Percentiles rank a stretch among this genome's conserved stretches.
Conservation (phyloP, 2,797 vertebrate species). For the Hoplostethus mediterraneus region DNA sequence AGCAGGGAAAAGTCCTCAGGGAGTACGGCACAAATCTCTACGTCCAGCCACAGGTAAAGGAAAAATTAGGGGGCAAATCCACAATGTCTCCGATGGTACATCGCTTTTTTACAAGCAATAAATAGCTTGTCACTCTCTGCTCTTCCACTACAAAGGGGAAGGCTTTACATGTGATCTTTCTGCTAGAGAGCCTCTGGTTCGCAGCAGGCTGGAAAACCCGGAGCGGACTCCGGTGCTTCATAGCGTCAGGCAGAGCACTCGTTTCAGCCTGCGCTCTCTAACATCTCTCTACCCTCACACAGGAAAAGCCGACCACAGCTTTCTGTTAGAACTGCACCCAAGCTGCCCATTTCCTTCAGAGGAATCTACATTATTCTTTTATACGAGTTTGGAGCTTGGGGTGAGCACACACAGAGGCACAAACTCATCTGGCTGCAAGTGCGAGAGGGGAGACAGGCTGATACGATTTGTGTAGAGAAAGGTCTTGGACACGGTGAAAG, state of each 20-base stretch:
- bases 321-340: conserved; percentile 34
- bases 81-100: conserved; percentile 74
- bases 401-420: conserved; percentile 43
- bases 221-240: conserved; percentile 75
- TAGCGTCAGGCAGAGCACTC: conserved; percentile 32
- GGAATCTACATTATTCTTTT: conserved; percentile 42
- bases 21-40: conserved; percentile 58
- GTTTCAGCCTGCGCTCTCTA: conserved; percentile 44
- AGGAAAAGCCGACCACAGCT: background rate
- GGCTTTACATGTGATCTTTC: conserved; percentile 93
- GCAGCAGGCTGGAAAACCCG: conserved; percentile 82
- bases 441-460: conserved; percentile 62
- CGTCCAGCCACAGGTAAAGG: conserved; percentile 79
- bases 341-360: conserved; percentile 19
- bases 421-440: conserved; percentile 54
- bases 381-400: conserved; percentile 53
- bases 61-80: conserved; percentile 76
- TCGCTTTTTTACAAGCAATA: conserved; percentile 85
- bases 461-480: conserved; percentile 70
- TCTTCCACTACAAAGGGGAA: conserved; percentile 93
- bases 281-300: conserved; percentile 34
- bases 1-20: conserved; percentile 79
- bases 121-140: conserved; percentile 91
- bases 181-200: conserved; percentile 89
- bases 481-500: conserved; percentile 72